Conservation (phyloP, 2,797 vertebrate genomes). For the Leucoraja ocellata region DNA sequence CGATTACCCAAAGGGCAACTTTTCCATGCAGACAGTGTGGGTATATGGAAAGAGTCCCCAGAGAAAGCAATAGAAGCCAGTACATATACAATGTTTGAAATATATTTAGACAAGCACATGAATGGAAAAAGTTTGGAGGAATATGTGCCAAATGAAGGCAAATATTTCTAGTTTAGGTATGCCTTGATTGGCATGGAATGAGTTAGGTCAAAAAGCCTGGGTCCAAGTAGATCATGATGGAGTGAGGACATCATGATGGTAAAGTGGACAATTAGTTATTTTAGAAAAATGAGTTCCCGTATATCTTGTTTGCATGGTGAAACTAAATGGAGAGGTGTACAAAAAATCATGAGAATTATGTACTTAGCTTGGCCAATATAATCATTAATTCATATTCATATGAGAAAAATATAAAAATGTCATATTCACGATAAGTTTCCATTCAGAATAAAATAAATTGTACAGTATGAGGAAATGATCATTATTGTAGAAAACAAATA, state of each 20-base stretch:
- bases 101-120: too few relatives aligned
- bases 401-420: neutral
- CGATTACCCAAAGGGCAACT: too few relatives aligned
- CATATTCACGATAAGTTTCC: too few relatives aligned
- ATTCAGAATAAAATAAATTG: neutral
- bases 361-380: neutral
- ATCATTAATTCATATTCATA: neutral
- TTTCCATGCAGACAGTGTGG: too few relatives aligned
- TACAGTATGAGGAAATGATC: neutral
- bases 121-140: too few relatives aligned
- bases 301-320: neutral
- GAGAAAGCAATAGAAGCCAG: too few relatives aligned
- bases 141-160: too few relatives aligned
- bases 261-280: neutral
- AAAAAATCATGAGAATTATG: neutral
- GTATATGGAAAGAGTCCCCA: too few relatives aligned
- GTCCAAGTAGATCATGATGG: neutral
- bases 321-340: neutral
- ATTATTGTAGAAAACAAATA: neutral
- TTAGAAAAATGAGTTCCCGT: neutral
- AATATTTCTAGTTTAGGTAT: too few relatives aligned
- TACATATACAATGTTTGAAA: too few relatives aligned
- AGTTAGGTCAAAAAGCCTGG: too few relatives aligned
- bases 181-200: too few relatives aligned
- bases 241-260: neutral